Evolutionary conservation across 2,797 vertebrate genomes (phyloP), one percentile per base, ranked within the genome.

Genomic region (Eulemur mongoz): DNA sequence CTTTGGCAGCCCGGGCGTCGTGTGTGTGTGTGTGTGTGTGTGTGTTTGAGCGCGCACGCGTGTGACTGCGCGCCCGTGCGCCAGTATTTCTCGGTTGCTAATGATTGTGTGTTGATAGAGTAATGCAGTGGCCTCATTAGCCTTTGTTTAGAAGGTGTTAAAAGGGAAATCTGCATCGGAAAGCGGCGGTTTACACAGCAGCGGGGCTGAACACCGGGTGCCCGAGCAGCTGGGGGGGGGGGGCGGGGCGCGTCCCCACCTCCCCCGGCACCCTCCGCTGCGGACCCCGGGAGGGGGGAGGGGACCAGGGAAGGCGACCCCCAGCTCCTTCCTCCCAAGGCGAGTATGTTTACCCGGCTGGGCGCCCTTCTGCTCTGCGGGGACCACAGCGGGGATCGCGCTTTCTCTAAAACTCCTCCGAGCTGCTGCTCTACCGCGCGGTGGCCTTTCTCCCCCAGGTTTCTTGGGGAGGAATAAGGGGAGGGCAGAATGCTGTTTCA

Each of bases 111-210:
- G 98, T 98, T 98, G 98, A 98, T 99, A 98, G 98, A 98, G 97
- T 97, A 96, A 98, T 96, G 98, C 98, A 91, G 97, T 98, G 98
- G 98, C 98, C 98, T 98, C 98, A 98, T 98, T 99, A 98, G 98
- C 98, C 98, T 98, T 99, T 98, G 98, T 99, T 99, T 99, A 97
- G 98, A 98, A 99, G 98, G 99, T 99, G 98, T 98, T 98, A 98
- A 98, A 98, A 98, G 98, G 97, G 96, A 97, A 98, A 98, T 98
- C 97, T 98, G 97, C 97, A 98, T 98, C 91, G 97, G 98, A 98
- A 98, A 98, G 98, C 97, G 84, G 96, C 95, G 94, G 97, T 98
- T 97, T 97, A 97, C 78, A 91, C 96, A 50, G 96, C 97, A 59
- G 92, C 95, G 1, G 0, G 96, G 96, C 98, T 93, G 96, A 95